phyloP scores from a whole-genome alignment of 2,113 vertebrate genomes.

The Leiothrix lutea region DNA sequence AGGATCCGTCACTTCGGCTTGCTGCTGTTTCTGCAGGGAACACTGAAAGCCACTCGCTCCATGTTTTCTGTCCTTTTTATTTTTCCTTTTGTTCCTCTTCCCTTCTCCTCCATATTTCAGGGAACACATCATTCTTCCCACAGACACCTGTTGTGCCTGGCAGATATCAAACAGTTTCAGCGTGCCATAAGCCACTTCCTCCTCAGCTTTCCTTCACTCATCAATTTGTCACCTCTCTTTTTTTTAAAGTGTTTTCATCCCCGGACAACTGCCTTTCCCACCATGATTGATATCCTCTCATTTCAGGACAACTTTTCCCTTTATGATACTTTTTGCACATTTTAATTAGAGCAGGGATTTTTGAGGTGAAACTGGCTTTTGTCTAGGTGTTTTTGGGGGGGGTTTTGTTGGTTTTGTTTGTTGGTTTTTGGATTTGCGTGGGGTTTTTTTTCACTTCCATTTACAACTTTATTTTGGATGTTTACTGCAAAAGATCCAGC shows the following conservation, averaged over 20 bases:
- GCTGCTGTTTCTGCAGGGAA: neutral
- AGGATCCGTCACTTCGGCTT: neutral
- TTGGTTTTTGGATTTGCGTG: too few species aligned
- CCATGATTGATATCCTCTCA: neutral
- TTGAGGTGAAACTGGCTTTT: neutral
- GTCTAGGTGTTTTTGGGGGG: too few species aligned
- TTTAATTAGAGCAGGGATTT: neutral
- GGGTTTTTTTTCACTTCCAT: neutral
- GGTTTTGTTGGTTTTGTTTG: neutral
- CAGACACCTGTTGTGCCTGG: neutral
- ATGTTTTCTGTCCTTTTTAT: neutral
- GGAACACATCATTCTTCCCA: neutral
- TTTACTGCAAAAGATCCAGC: neutral
- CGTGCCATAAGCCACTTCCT: neutral
- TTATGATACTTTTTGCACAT: neutral
- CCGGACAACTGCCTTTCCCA: neutral
- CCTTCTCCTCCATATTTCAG: neutral
- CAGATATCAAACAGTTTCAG: neutral
- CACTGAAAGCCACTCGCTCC: accelerated
- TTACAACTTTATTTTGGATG: neutral
- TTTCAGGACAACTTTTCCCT: neutral
- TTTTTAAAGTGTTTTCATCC: neutral
- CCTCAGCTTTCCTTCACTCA: neutral
- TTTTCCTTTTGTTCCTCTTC: neutral
- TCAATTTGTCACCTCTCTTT: neutral